Evolutionary conservation across 2,113 vertebrate genomes (phyloP).

Genomic region (Tupaia tana): DNA sequence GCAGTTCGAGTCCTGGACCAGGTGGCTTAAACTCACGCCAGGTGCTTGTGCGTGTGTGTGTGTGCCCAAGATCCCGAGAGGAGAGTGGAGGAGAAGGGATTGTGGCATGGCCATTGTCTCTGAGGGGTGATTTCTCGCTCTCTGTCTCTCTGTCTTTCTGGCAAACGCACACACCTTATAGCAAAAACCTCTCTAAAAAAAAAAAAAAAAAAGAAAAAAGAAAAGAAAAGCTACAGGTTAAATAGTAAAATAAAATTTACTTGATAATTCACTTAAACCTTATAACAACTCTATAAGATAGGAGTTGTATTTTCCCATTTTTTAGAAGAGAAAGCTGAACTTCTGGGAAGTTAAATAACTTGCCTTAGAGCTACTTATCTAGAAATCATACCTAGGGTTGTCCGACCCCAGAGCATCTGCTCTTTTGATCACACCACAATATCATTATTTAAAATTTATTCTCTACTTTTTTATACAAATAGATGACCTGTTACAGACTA

Average conservation of each 20-base stretch:
- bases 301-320: background rate
- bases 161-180: no score
- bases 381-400: background rate
- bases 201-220: no score
- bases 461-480: conserved; percentile 38
- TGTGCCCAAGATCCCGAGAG: no score
- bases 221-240: background rate
- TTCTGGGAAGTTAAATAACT: background rate
- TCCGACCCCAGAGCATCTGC: background rate
- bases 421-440: background rate
- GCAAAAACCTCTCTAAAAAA: no score
- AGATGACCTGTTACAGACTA: conserved; percentile 93
- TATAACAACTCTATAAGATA: background rate
- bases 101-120: no score
- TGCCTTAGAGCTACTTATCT: background rate
- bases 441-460: conserved; percentile 16
- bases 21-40: no score
- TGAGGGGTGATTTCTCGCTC: no score
- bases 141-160: no score
- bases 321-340: background rate
- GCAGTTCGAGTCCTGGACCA: no score
- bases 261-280: conserved; percentile 36
- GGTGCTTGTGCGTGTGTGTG: no score
- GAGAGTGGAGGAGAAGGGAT: no score
- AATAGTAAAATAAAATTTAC: conserved; percentile 42